Conservation (phyloP, 2,888 invertebrate species). For the Lepidochitona cinerea region DNA sequence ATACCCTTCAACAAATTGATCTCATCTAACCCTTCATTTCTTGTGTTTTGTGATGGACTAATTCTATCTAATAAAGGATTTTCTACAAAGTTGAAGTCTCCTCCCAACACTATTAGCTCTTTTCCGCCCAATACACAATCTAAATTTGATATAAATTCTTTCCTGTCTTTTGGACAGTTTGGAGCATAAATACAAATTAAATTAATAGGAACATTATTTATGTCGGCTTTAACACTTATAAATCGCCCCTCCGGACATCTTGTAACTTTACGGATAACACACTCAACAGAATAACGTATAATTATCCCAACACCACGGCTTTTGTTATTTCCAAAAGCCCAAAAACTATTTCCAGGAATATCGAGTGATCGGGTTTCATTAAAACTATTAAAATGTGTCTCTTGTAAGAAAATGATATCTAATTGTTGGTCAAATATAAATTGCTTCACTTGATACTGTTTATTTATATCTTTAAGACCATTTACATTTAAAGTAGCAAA, state of each 20-base stretch:
- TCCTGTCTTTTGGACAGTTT: neutral
- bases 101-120: constrained; percentile 13
- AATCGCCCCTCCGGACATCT: neutral
- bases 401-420: neutral
- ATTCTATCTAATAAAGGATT: constrained; percentile 17
- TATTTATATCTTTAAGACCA: neutral
- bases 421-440: neutral
- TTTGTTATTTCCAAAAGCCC: neutral
- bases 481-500: too few relatives aligned
- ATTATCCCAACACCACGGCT: neutral
- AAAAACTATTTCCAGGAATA: neutral
- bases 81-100: constrained; percentile 27
- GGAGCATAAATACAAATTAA: neutral
- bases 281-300: neutral
- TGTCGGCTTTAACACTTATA: neutral
- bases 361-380: neutral
- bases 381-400: neutral
- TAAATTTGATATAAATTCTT: neutral
- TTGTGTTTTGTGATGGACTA: constrained; percentile 15
- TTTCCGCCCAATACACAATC: neutral
- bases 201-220: neutral
- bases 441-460: neutral
- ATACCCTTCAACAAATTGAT: constrained; percentile 16
- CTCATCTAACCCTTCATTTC: constrained; percentile 2
- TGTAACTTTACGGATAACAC: too few relatives aligned